A percentile compares a stretch with the other conserved stretches of the same genome.
phyloP scores from a whole-genome alignment of 1,140 invertebrate species.

The fruit fly (Drosophila melanogaster) region Release_6_plus_ISO1_MT NT_033779.5:19904501-19905000 shows the following conservation, averaged over 20 bases:
- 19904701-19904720: slow-evolving; percentile 30
- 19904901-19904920: slow-evolving; percentile 9
- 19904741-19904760: slow-evolving; percentile 21
- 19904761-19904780: slow-evolving; percentile 36
- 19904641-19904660: slow-evolving; percentile 16
- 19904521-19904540: slow-evolving; percentile 17
- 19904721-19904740: slow-evolving; percentile 55
- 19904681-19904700: slow-evolving; percentile 7
- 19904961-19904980: slow-evolving; percentile 56
- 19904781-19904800: slow-evolving; percentile 12
- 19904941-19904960: slow-evolving; percentile 65
- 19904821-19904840: slow-evolving; percentile 22
- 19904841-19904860: slow-evolving; percentile 39
- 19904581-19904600: slow-evolving; percentile 76
- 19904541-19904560: slow-evolving; percentile 16
- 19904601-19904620: slow-evolving; percentile 61
- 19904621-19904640: slow-evolving; percentile 9
- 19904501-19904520: slow-evolving; percentile 16
- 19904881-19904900: slow-evolving; percentile 55
- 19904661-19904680: slow-evolving; percentile 27
- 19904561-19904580: slow-evolving; percentile 74
- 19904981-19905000: slow-evolving; percentile 24
- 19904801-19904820: slow-evolving; percentile 40
- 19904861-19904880: slow-evolving; percentile 65
- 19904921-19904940: slow-evolving; percentile 30